Percentiles rank a stretch among this genome's conserved stretches.
phyloP scores from a whole-genome alignment of 2,797 vertebrate species.

The Enteromius afrohamiltoni region DNA sequence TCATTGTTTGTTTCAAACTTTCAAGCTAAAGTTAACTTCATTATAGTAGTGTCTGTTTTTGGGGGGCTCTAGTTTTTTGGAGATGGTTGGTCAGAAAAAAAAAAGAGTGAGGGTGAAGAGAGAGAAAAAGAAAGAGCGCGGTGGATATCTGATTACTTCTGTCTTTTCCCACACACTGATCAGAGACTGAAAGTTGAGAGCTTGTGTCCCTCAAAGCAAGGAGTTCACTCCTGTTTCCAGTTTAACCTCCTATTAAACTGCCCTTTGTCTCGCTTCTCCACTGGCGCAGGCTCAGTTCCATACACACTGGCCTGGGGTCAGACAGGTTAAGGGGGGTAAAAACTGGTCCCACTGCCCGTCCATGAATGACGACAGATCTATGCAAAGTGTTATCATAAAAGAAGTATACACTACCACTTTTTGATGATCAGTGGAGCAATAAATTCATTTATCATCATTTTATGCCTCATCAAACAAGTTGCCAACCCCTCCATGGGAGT shows the following conservation, averaged over 20 bases:
- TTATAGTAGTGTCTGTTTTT: constrained; percentile 46
- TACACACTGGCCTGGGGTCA: constrained; percentile 81
- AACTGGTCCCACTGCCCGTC: constrained; percentile 50
- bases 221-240: constrained; percentile 81
- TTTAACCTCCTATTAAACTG: constrained; percentile 82
- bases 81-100: constrained; percentile 42
- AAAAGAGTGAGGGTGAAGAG: constrained; percentile 47
- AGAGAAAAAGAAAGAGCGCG: constrained; percentile 54
- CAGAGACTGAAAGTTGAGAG: constrained; percentile 81
- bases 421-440: constrained; percentile 98
- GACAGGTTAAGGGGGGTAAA: constrained; percentile 79
- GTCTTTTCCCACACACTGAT: constrained; percentile 82
- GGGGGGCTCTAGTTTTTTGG: background rate
- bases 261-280: constrained; percentile 76
- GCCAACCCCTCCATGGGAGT: constrained; percentile 98
- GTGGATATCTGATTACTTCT: constrained; percentile 77
- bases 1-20: constrained; percentile 24
- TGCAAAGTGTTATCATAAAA: constrained; percentile 77
- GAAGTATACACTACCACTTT: constrained; percentile 88
- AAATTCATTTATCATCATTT: constrained; percentile 99
- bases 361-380: constrained; percentile 68
- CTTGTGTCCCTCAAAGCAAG: constrained; percentile 76
- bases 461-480: constrained; percentile 99
- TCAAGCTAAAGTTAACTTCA: constrained; percentile 61
- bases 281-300: constrained; percentile 74